Evolutionary conservation across 2,888 invertebrate species (phyloP).

Genomic region (Imbricaverruca yamaguchii): DNA sequence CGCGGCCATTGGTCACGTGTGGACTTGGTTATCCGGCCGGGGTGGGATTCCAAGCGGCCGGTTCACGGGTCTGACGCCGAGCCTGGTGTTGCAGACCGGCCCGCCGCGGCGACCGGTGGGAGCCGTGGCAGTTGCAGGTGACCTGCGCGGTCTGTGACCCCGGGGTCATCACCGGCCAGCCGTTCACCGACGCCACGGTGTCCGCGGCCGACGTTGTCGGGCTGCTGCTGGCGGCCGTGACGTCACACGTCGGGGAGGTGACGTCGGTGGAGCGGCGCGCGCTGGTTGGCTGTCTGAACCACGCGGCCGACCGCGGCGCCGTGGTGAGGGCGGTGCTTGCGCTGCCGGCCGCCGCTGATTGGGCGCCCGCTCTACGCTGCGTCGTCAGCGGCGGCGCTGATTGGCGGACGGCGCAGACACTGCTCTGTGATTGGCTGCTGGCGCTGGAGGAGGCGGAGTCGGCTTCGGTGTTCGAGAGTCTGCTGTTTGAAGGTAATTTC

Average conservation of each 20-base stretch:
- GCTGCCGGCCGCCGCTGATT: background rate
- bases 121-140: background rate
- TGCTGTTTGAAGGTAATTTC: constrained; percentile 4
- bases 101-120: background rate
- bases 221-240: background rate
- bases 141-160: background rate
- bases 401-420: background rate
- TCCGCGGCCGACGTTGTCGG: background rate
- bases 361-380: background rate
- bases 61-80: background rate
- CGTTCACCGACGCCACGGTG: background rate
- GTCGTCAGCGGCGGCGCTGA: background rate
- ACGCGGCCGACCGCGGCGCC: background rate
- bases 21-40: too few species aligned
- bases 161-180: background rate
- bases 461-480: background rate
- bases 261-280: background rate
- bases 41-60: background rate
- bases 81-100: too few species aligned
- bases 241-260: background rate
- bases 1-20: too few species aligned
- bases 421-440: constrained; percentile 20
- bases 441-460: constrained; percentile 24
- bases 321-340: background rate
- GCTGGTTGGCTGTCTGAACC: background rate